Evolutionary conservation across 2,888 invertebrate species (phyloP).

Genomic region (Unio delphinus): DNA sequence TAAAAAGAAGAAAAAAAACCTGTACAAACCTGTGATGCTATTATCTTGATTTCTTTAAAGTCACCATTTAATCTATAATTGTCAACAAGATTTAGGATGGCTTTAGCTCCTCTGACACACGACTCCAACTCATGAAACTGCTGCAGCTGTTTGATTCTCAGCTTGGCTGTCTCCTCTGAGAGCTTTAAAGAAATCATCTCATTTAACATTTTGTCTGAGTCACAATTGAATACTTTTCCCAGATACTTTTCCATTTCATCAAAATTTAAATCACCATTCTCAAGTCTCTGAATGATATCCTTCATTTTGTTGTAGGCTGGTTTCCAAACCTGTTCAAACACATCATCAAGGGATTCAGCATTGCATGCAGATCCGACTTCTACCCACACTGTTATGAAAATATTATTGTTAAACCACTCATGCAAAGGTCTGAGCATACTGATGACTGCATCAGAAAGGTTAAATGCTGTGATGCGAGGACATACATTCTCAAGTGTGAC

Average conservation of each 20-base stretch:
- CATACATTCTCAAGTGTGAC: too few species aligned
- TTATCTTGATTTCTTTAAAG: conserved; percentile 1
- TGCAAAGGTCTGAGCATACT: too few species aligned
- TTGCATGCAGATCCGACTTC: too few species aligned
- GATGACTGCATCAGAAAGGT: too few species aligned
- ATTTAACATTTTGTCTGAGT: neutral
- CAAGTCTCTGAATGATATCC: neutral
- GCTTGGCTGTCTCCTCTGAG: neutral
- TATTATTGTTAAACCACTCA: too few species aligned
- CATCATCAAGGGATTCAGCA: too few species aligned
- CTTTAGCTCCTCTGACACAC: conserved; percentile 1
- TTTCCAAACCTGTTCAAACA: too few species aligned
- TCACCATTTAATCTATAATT: neutral
- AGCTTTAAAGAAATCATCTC: neutral
- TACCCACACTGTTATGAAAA: too few species aligned
- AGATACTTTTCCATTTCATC: conserved; percentile 3
- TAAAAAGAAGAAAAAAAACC: too few species aligned
- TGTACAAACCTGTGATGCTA: too few species aligned
- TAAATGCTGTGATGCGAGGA: too few species aligned
- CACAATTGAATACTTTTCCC: conserved; percentile 2
- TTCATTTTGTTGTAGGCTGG: conserved; percentile 2
- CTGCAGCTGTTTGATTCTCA: conserved; percentile 1
- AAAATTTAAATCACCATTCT: conserved; percentile 6
- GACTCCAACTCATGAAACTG: neutral
- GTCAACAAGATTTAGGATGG: neutral